Evolutionary conservation across 2,113 vertebrate genomes (phyloP).

Genomic region (Orycteropus afer): DNA sequence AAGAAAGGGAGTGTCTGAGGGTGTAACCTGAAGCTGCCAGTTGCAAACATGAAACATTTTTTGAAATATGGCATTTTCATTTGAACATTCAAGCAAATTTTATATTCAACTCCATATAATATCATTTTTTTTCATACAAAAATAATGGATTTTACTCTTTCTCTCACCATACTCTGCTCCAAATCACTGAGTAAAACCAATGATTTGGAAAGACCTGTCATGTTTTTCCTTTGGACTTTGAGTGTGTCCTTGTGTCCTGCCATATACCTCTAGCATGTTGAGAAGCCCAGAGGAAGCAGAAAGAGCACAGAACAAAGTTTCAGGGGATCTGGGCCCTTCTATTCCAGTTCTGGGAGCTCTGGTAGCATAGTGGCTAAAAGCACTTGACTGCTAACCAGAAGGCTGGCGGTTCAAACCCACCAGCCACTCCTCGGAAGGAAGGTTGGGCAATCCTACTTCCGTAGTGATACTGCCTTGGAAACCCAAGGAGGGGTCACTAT

Average conservation of each 20-base stretch:
- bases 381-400: too few species aligned
- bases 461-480: too few species aligned
- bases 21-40: not conserved
- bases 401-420: too few species aligned
- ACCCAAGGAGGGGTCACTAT: too few species aligned
- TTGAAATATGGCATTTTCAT: slow-evolving; percentile 29
- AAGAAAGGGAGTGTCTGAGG: not conserved
- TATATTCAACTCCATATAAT: slow-evolving; percentile 20
- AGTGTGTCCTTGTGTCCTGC: not conserved
- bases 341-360: not conserved
- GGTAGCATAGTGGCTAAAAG: too few species aligned
- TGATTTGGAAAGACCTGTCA: not conserved
- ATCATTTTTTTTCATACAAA: not conserved
- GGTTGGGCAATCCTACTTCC: too few species aligned
- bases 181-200: not conserved
- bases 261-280: not conserved
- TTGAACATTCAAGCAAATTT: slow-evolving; percentile 33
- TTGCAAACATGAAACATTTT: not conserved
- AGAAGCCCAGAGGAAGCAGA: not conserved
- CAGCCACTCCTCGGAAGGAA: too few species aligned
- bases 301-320: not conserved
- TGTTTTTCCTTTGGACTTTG: not conserved
- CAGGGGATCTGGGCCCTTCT: not conserved
- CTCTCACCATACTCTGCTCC: not conserved
- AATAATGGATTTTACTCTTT: not conserved